phyloP scores from a whole-genome alignment of 2,888 invertebrate genomes.

The Oasisia sp. region DNA sequence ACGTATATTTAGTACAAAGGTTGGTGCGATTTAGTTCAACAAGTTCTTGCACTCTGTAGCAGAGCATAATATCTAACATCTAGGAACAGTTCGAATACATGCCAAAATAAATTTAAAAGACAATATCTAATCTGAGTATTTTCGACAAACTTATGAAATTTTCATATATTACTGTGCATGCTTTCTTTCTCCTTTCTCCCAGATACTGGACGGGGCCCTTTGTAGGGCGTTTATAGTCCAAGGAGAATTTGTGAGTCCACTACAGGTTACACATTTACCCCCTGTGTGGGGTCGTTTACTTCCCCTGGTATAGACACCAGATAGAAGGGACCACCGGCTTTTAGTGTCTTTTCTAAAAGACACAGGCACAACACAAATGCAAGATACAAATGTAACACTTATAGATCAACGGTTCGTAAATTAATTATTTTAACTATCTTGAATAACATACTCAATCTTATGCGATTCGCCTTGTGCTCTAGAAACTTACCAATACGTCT shows the following conservation, averaged over 20 bases:
- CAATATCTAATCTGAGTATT: not conserved
- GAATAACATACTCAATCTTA: not conserved
- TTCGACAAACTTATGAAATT: not conserved
- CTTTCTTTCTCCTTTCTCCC: no score
- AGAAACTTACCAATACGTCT: not conserved
- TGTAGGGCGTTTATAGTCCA: no score
- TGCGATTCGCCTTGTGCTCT: not conserved
- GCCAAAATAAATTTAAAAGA: not conserved
- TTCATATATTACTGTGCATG: no score
- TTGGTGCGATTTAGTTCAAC: not conserved
- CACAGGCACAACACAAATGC: not conserved
- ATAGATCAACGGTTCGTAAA: not conserved
- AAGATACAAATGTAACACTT: not conserved
- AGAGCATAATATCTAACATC: not conserved
- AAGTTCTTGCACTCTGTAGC: not conserved
- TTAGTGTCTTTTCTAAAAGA: no score
- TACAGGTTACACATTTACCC: no score
- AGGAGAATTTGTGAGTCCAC: no score
- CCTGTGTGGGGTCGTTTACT: no score
- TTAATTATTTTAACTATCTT: not conserved
- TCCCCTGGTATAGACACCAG: no score
- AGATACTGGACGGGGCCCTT: no score
- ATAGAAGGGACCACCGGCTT: no score
- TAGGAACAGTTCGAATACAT: not conserved
- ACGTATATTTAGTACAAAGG: not conserved